phyloP scores from a whole-genome alignment of 1,140 invertebrate genomes.

The Kradibia gibbosae region DNA sequence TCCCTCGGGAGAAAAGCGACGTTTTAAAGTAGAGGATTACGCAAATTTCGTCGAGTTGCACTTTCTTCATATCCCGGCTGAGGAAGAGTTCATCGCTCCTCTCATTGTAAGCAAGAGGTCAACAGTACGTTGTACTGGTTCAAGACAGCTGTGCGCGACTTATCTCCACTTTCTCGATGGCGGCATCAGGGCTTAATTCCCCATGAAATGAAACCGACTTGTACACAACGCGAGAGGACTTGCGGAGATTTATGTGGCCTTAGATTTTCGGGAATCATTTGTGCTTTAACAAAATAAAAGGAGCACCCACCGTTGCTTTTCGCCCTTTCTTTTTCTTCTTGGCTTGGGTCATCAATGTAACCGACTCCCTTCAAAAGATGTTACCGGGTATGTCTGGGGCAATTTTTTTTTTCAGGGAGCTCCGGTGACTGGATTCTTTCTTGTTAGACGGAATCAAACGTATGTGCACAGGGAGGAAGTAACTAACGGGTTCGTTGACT shows the following conservation, averaged over 20 bases:
- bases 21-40: constrained; percentile 65
- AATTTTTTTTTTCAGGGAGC: background rate
- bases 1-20: constrained; percentile 50
- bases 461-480: constrained; percentile 14
- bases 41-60: constrained; percentile 67
- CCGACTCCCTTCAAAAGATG: constrained; percentile 10
- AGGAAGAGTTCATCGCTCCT: constrained; percentile 20
- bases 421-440: constrained; percentile 16
- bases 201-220: constrained; percentile 72
- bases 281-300: constrained; percentile 53
- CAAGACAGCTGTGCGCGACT: constrained; percentile 56
- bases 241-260: constrained; percentile 64
- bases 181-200: constrained; percentile 66
- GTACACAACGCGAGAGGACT: constrained; percentile 66
- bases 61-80: background rate
- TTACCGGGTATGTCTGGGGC: background rate
- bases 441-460: background rate
- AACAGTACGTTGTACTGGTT: constrained; percentile 10
- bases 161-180: constrained; percentile 56
- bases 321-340: background rate
- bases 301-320: background rate
- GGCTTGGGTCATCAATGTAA: background rate
- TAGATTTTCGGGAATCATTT: constrained; percentile 61
- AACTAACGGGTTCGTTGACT: constrained; percentile 4
- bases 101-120: constrained; percentile 29